These are phyloP conservation scores for Helarctos malayanus DNA, from an alignment of 2,797 vertebrate genomes.

Conservation along the genomic window DNA sequence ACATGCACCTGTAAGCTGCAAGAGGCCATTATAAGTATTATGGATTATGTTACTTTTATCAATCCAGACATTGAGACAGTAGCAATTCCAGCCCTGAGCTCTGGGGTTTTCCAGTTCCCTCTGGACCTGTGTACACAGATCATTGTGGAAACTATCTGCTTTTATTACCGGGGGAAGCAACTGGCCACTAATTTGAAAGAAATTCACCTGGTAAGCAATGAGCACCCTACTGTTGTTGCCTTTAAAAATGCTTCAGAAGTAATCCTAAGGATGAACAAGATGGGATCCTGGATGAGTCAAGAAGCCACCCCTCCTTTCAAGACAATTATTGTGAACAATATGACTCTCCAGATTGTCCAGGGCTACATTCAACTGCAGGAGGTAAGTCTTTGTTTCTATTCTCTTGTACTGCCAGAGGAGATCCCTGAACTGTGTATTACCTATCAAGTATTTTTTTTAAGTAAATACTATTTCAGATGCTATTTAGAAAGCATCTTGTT, in stretches of 20 bases:
- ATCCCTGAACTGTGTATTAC: neutral
- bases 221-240: constrained; percentile 89
- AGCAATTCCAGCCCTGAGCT: constrained; percentile 96
- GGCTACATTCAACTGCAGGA: constrained; percentile 88
- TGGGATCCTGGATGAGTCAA: neutral
- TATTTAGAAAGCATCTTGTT: constrained; percentile 10
- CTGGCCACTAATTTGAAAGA: constrained; percentile 70
- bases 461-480: neutral
- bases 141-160: constrained; percentile 89
- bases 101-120: constrained; percentile 94
- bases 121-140: constrained; percentile 87
- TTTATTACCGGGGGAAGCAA: neutral
- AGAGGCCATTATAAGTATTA: constrained; percentile 82
- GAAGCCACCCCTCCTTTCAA: neutral
- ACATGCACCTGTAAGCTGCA: constrained; percentile 52
- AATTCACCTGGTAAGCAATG: constrained; percentile 92
- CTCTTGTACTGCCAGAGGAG: neutral
- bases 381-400: constrained; percentile 86
- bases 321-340: neutral
- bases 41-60: neutral
- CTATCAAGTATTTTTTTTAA: neutral
- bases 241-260: constrained; percentile 89
- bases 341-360: constrained; percentile 85
- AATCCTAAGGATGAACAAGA: constrained; percentile 69
- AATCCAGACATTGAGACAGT: constrained; percentile 82